These are phyloP conservation scores for Indri indri DNA, from an alignment of 2,113 vertebrate species.

Conservation along the genomic window DNA sequence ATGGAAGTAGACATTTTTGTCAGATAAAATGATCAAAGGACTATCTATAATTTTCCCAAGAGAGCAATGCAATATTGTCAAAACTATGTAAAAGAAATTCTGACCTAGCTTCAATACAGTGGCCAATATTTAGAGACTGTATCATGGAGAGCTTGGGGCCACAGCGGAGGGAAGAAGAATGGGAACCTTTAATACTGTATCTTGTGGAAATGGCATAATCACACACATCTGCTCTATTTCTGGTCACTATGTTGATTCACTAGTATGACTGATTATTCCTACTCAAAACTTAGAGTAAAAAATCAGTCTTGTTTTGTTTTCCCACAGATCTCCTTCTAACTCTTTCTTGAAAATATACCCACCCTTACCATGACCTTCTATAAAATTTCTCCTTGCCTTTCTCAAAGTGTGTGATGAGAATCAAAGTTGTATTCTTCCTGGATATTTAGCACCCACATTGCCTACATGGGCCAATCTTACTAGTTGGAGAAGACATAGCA, in stretches of 20 bases:
- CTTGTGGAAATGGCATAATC: neutral
- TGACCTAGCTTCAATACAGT: neutral
- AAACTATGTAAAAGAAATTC: neutral
- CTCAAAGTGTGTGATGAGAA: neutral
- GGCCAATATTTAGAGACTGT: neutral
- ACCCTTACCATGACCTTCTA: neutral
- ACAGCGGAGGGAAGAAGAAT: neutral
- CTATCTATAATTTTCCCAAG: neutral
- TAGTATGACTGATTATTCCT: neutral
- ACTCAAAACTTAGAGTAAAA: neutral
- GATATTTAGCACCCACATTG: neutral
- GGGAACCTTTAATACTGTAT: neutral
- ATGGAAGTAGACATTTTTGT: neutral
- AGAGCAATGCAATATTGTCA: neutral
- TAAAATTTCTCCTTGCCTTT: neutral
- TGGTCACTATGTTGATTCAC: neutral
- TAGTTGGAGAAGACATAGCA: neutral
- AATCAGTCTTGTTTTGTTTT: neutral
- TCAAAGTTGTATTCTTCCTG: neutral
- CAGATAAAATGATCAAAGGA: neutral
- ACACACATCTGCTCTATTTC: neutral
- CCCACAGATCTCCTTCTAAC: neutral
- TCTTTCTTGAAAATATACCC: neutral
- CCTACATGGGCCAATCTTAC: neutral
- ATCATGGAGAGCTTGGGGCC: neutral